A percentile compares a stretch with the other conserved stretches of the same genome.
phyloP scores from a whole-genome alignment of 2,113 vertebrate genomes.

The Brienomyrus longianalis region DNA sequence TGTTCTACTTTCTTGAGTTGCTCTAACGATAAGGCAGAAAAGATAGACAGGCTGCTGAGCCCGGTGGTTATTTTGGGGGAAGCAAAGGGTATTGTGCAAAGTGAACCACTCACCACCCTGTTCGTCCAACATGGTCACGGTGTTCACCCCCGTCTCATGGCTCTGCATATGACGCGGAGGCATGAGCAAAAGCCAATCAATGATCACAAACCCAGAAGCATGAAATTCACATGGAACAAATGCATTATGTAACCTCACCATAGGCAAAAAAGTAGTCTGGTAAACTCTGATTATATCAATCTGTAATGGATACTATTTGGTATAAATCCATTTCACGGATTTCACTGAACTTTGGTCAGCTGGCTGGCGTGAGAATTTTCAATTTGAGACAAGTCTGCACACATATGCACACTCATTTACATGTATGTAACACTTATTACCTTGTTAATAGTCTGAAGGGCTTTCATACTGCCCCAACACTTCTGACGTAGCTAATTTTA shows the following conservation, averaged over 20 bases:
- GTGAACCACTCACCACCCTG: conserved; percentile 81
- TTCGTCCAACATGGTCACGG: conserved; percentile 82
- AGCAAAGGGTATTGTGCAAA: not conserved
- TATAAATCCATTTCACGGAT: conserved; percentile 15
- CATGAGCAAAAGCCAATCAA: not conserved
- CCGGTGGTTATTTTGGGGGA: not conserved
- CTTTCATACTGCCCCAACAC: too few relatives aligned
- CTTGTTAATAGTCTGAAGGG: too few relatives aligned
- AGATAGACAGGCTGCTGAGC: not conserved
- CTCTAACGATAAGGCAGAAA: conserved; percentile 54
- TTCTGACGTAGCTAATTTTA: too few relatives aligned
- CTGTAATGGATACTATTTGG: not conserved
- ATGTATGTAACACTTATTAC: not conserved
- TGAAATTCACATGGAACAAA: not conserved
- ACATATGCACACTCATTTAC: not conserved
- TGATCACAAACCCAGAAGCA: not conserved
- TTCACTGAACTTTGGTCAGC: not conserved
- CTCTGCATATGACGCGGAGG: conserved; percentile 51
- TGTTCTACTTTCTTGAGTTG: conserved; percentile 80
- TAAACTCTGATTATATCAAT: not conserved
- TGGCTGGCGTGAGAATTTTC: not conserved
- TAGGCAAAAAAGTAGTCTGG: not conserved
- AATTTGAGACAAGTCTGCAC: not conserved
- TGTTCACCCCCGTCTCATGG: conserved; percentile 79
- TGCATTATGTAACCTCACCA: not conserved